phyloP scores from a whole-genome alignment of 2,113 vertebrate species.

The Bagarius yarrelli region DNA sequence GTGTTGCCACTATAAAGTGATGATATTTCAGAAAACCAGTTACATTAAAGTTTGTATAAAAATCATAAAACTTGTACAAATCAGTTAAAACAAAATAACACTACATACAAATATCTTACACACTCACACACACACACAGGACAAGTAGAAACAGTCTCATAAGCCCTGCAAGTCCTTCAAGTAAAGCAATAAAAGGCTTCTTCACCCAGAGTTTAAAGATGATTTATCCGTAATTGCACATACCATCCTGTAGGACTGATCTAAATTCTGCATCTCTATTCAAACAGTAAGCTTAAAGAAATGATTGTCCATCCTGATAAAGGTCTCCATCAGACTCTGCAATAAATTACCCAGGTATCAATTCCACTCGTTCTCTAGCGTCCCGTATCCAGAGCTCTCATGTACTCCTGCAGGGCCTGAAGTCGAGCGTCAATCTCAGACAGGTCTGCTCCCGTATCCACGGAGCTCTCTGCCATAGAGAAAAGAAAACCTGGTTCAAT shows the following conservation, averaged over 20 bases:
- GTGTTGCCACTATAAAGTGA: not conserved
- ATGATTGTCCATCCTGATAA: slow-evolving; percentile 27
- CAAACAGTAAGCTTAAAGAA: slow-evolving; percentile 10
- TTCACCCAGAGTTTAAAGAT: not conserved
- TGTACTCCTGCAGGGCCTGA: slow-evolving; percentile 89
- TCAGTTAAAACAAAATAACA: slow-evolving; percentile 26
- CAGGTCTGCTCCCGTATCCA: slow-evolving; percentile 76
- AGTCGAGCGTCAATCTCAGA: slow-evolving; percentile 88
- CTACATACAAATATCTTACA: slow-evolving; percentile 32
- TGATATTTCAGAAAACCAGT: not conserved
- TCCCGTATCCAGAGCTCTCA: slow-evolving; percentile 81
- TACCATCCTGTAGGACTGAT: not conserved
- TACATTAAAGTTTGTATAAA: slow-evolving; percentile 25
- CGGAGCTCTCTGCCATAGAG: slow-evolving; percentile 70
- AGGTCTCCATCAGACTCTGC: slow-evolving; percentile 17
- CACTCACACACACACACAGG: not conserved
- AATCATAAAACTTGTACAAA: slow-evolving; percentile 18
- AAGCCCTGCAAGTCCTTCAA: slow-evolving; percentile 31
- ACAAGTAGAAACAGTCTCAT: slow-evolving; percentile 30
- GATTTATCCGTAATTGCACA: not conserved
- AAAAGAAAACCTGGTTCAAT: not conserved
- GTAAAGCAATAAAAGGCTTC: slow-evolving; percentile 1
- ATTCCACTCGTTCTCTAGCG: slow-evolving; percentile 58
- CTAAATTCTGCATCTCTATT: not conserved
- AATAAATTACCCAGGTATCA: not conserved